These are phyloP conservation scores for Hoplostethus atlanticus DNA, from an alignment of 2,797 vertebrate species.

Conservation along the genomic window DNA sequence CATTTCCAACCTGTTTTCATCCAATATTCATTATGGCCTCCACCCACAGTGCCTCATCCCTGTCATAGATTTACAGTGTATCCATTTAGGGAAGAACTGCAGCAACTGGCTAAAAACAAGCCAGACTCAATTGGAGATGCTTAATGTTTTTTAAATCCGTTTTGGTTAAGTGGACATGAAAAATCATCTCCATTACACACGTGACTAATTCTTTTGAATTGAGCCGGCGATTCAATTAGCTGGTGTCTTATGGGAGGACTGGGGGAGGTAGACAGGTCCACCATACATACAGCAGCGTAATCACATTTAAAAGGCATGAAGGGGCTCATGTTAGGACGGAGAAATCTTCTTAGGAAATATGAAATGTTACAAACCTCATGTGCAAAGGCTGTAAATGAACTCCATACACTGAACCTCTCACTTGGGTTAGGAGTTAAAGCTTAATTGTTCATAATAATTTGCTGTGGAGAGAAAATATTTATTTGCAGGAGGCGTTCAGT, in stretches of 20 bases:
- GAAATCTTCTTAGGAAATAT: conserved; percentile 73
- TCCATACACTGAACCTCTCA: conserved; percentile 10
- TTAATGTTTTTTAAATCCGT: conserved; percentile 80
- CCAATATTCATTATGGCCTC: conserved; percentile 33
- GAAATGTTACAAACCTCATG: conserved; percentile 49
- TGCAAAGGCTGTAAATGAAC: conserved; percentile 39
- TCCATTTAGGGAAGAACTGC: conserved; percentile 47
- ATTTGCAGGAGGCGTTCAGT: conserved; percentile 14
- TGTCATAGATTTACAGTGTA: conserved; percentile 31
- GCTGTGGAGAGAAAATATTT: conserved; percentile 5
- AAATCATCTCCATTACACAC: conserved; percentile 81
- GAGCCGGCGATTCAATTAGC: conserved; percentile 76
- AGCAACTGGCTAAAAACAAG: conserved; percentile 68
- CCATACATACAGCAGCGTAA: conserved; percentile 71
- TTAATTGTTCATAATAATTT: conserved; percentile 33
- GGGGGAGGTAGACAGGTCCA: conserved; percentile 67
- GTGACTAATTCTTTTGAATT: conserved; percentile 80
- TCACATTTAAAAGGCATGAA: conserved; percentile 80
- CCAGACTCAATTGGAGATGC: conserved; percentile 70
- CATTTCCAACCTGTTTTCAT: conserved; percentile 21
- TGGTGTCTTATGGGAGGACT: conserved; percentile 77
- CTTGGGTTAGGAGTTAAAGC: conserved; percentile 24
- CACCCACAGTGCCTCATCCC: conserved; percentile 11
- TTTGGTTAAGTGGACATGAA: conserved; percentile 84
- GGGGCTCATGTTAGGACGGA: conserved; percentile 73